These are phyloP conservation scores for Pipistrellus pipistrellus DNA, from an alignment of 2,797 vertebrate genomes.

Conservation along the genomic window DNA sequence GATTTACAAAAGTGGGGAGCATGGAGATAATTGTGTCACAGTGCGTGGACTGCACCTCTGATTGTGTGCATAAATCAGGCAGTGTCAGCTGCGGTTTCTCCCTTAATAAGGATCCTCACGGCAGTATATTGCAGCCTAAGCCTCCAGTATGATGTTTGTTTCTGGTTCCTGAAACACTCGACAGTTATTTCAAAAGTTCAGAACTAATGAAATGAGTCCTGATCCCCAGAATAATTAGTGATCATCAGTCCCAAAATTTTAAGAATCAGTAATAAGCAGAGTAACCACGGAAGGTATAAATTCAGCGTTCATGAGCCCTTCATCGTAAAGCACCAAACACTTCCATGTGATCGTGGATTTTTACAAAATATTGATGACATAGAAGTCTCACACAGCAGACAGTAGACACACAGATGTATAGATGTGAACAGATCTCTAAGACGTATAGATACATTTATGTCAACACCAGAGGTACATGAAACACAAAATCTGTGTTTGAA, in stretches of 20 bases:
- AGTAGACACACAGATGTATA: neutral
- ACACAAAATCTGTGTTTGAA: neutral
- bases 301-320: slow-evolving; percentile 32
- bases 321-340: neutral
- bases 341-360: slow-evolving; percentile 30
- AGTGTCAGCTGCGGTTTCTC: slow-evolving; percentile 91
- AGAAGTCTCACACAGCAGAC: neutral
- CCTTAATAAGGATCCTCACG: slow-evolving; percentile 90
- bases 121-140: slow-evolving; percentile 89
- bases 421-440: neutral
- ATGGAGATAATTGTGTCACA: slow-evolving; percentile 92
- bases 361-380: slow-evolving; percentile 53
- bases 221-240: slow-evolving; percentile 80
- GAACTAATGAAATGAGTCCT: slow-evolving; percentile 86
- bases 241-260: slow-evolving; percentile 79
- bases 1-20: slow-evolving; percentile 92
- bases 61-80: slow-evolving; percentile 92
- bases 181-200: slow-evolving; percentile 87
- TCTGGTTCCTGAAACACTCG: slow-evolving; percentile 87
- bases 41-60: slow-evolving; percentile 91
- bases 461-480: neutral
- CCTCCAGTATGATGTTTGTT: slow-evolving; percentile 87
- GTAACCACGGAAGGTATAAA: slow-evolving; percentile 75
- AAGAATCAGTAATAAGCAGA: slow-evolving; percentile 72
- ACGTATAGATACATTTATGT: neutral